Evolutionary conservation across 2,888 invertebrate species (phyloP).

Genomic region (Dynastes grantii): DNA sequence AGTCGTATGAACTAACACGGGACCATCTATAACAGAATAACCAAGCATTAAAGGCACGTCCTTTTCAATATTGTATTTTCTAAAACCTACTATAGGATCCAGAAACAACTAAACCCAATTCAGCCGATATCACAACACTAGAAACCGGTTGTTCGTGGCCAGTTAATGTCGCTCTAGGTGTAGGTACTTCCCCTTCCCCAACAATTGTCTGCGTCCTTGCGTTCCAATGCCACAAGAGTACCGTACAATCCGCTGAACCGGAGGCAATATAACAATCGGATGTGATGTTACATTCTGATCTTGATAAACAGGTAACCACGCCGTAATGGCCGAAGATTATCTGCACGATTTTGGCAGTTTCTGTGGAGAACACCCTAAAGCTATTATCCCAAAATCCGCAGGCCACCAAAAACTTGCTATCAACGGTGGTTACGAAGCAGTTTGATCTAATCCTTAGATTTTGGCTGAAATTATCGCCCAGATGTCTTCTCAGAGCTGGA

Average conservation of each 20-base stretch:
- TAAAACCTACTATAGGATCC: constrained; percentile 82
- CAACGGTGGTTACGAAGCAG: constrained; percentile 98
- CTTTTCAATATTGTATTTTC: no score
- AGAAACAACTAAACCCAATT: constrained; percentile 97
- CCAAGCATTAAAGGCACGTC: neutral
- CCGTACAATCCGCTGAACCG: constrained; percentile 98
- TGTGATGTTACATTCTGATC: constrained; percentile 99
- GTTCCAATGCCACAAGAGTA: constrained; percentile 99
- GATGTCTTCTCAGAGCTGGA: constrained; percentile 86
- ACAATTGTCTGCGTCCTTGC: constrained; percentile 97
- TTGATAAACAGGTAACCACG: constrained; percentile 96
- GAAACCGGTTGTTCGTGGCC: constrained; percentile 98
- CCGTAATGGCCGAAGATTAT: constrained; percentile 99
- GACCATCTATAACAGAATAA: constrained; percentile 81
- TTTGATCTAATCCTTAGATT: constrained; percentile 93
- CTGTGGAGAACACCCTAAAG: constrained; percentile 97
- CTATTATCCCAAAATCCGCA: constrained; percentile 99
- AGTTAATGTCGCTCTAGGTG: constrained; percentile 96
- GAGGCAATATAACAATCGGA: constrained; percentile 99
- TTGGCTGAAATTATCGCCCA: constrained; percentile 99
- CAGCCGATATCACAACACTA: constrained; percentile 97
- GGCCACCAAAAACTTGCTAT: constrained; percentile 96
- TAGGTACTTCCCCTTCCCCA: constrained; percentile 96
- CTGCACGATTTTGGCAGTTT: constrained; percentile 97
- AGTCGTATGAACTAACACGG: constrained; percentile 97